Percentiles rank a stretch among this genome's conserved stretches.
Evolutionary conservation across 2,113 vertebrate genomes (phyloP).

Genomic region (Dipodomys spectabilis): DNA sequence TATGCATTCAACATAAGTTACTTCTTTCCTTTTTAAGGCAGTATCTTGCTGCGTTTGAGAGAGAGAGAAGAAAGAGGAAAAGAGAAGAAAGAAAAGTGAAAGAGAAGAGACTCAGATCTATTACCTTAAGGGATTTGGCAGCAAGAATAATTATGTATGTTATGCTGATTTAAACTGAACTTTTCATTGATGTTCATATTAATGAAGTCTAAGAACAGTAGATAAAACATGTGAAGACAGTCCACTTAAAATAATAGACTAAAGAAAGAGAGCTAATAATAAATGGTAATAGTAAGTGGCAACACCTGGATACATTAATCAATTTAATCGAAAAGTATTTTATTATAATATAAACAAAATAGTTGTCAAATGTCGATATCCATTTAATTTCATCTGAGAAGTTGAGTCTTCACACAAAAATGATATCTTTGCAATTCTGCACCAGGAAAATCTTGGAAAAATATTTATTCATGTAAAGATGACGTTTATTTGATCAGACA

Average conservation of each 20-base stretch:
- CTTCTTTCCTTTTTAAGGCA: too few species aligned
- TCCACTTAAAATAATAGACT: neutral
- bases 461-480: too few species aligned
- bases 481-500: slow-evolving; percentile 65
- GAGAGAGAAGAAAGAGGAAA: too few species aligned
- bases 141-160: neutral
- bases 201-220: too few species aligned
- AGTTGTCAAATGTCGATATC: neutral
- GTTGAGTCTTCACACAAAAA: neutral
- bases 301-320: neutral
- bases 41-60: too few species aligned
- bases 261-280: neutral
- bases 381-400: neutral
- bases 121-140: neutral
- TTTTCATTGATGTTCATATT: too few species aligned
- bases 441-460: neutral
- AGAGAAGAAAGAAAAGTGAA: too few species aligned
- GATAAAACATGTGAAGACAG: neutral
- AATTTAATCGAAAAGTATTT: neutral
- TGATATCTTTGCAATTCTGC: neutral
- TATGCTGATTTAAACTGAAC: neutral
- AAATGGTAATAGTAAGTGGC: neutral
- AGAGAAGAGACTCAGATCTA: neutral
- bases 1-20: too few species aligned
- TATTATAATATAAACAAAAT: neutral